Base-by-base conservation (phyloP, 2,888 invertebrate genomes). In the Neocrepidodera transversa region DNA sequence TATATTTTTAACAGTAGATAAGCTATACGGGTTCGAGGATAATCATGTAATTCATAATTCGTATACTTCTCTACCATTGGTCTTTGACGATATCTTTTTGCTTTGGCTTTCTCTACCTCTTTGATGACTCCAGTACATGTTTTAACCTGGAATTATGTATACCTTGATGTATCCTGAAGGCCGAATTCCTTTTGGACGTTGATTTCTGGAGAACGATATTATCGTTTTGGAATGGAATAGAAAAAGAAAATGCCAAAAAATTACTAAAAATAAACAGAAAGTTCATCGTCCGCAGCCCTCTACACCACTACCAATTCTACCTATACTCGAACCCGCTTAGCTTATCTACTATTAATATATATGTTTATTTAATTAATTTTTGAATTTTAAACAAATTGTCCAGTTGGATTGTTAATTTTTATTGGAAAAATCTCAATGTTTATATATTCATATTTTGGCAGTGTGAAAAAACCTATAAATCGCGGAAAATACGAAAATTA, bases 211-310 rank as follows among this genome's bases (percentile, higher is more conserved):
- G 67, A 87, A 87, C 1, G 88, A 85, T 17, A 87, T 86, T 3
- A 88, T 87, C 6, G 87, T 90, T 76, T 91, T 92, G 79, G 91
- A 92, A 74, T 87, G 91, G 73, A n/a, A n/a, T n/a, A n/a, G n/a
- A n/a, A n/a, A n/a, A n/a, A n/a, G n/a, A n/a, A n/a, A n/a, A n/a
- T n/a, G n/a, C n/a, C n/a, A n/a, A n/a, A 6, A 5, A 23, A 6
- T 23, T 23, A 23, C 6, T 23, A 23, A 23, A 23, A 23, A 23
- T 23, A 23, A 23, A 23, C 6, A 6, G 23, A 23, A 6, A 5
- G 23, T 23, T 5, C 23, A 23, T 23, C 6, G 3, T 23, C 6
- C 4, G 6, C 23, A 23, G 23, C 23, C 6, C 23, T 23, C 23
- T 23, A 23, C 6, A 6, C 3, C 3, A 3, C 23, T 3, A 23